Percentiles rank a stretch among this genome's conserved stretches.
phyloP scores from a whole-genome alignment of 2,888 invertebrate genomes.

The Dinocampus coccinellae region DNA sequence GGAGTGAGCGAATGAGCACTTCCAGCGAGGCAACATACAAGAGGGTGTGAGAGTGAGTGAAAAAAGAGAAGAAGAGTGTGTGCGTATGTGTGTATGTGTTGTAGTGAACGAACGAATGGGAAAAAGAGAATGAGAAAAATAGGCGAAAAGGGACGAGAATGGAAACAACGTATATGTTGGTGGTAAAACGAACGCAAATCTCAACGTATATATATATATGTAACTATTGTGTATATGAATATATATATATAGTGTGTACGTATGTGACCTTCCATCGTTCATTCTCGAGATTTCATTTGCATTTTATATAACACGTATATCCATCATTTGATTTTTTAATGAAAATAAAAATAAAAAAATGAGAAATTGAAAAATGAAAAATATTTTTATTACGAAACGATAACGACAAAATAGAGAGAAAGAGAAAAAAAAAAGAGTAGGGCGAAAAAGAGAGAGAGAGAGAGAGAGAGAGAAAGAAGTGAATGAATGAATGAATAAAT shows the following conservation, averaged over 20 bases:
- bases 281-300: conserved; percentile 29
- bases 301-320: conserved; percentile 26
- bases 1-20: conserved; percentile 35
- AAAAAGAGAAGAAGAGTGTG: conserved; percentile 37
- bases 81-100: conserved; percentile 37
- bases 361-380: conserved; percentile 7
- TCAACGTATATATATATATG: background rate
- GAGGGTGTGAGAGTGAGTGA: conserved; percentile 26
- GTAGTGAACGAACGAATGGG: conserved; percentile 20
- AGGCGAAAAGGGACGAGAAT: conserved; percentile 31
- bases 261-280: conserved; percentile 36
- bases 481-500: conserved; percentile 21
- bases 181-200: conserved; percentile 31
- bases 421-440: conserved; percentile 6
- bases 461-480: background rate
- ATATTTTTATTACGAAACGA: background rate
- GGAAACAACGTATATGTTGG: conserved; percentile 20
- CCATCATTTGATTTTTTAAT: conserved; percentile 22
- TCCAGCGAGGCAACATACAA: conserved; percentile 16
- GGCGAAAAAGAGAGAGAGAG: conserved; percentile 13
- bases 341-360: conserved; percentile 3
- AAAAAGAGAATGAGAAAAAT: conserved; percentile 18
- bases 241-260: background rate
- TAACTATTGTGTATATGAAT: background rate
- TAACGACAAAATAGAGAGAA: background rate